These are phyloP conservation scores for Hemitrygon akajei DNA, from an alignment of 2,797 vertebrate genomes.

Conservation along the genomic window DNA sequence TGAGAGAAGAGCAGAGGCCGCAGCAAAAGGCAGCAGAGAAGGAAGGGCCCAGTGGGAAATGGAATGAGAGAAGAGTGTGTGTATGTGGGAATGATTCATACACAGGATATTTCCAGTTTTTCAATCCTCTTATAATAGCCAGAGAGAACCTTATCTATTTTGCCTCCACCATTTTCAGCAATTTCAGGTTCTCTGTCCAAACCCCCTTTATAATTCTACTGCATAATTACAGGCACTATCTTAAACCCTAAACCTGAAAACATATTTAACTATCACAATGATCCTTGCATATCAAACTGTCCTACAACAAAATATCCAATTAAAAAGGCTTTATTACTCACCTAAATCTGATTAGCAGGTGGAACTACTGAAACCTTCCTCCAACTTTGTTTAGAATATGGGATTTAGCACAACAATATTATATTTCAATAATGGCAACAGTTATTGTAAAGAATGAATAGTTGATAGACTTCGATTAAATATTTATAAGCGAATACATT, in stretches of 20 bases:
- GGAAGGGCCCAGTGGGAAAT: background rate
- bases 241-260: background rate
- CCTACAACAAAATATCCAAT: background rate
- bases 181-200: background rate
- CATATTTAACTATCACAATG: background rate
- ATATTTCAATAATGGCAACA: background rate
- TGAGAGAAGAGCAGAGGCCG: background rate
- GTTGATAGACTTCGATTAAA: background rate
- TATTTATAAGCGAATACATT: background rate
- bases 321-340: background rate
- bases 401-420: background rate
- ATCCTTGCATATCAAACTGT: background rate
- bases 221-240: background rate
- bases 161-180: background rate
- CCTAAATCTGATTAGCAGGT: background rate
- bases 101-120: background rate
- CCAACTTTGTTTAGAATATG: background rate
- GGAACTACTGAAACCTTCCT: background rate
- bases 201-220: background rate
- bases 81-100: background rate
- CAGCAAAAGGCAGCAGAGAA: background rate
- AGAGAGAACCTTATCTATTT: background rate
- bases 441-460: conserved; percentile 24
- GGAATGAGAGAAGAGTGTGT: background rate
- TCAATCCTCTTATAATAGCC: background rate